Evolutionary conservation across 2,113 vertebrate genomes (phyloP), one percentile per base, ranked within the genome.

Genomic region (Paraplagusia blochii): DNA sequence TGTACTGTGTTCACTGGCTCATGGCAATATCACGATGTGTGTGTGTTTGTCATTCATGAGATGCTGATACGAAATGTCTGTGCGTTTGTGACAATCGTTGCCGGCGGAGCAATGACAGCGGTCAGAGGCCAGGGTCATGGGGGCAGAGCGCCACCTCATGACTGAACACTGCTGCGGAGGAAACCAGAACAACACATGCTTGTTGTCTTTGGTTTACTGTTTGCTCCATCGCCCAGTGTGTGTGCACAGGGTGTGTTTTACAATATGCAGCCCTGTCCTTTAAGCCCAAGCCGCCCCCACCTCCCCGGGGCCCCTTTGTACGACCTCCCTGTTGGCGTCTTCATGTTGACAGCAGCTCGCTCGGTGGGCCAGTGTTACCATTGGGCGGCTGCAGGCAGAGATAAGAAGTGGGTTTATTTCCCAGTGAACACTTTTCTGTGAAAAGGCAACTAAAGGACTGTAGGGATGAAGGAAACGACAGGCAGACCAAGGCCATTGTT

Each of bases 361-460:
- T 72, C 69, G 67, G 57, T 59, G 72, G 78, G 58, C 45, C 58
- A 53, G 48, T 2, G 9, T 61, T 56, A 77, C 72, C 70, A 74
- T 38, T 11, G 56, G 67, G 77, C 77, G 73, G 81, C 79, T 84
- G 80, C 74, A 65, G 63, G 55, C 76, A 38, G 64, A 84, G 85
- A 85, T 87, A 85, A 85, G 81, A 83, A 66, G 13, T 9, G 9
- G 55, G 58, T 79, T 82, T 79, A 74, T 82, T 77, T 34, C 56
- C 70, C 55, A 47, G 58, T 18, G 55, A 77, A 81, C 73, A 67
- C 70, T 73, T 58, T 77, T 47, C 71, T 19, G 50, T 66, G 62
- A 53, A 67, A 74, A 79, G 72, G 12, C 55, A 45, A 66, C 55
- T 6, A 46, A 69, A 36, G 67, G 68, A 67, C 50, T 62, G 52